Evolutionary conservation across 2,888 invertebrate species (phyloP).

Genomic region (Caenorhabditis afra): DNA sequence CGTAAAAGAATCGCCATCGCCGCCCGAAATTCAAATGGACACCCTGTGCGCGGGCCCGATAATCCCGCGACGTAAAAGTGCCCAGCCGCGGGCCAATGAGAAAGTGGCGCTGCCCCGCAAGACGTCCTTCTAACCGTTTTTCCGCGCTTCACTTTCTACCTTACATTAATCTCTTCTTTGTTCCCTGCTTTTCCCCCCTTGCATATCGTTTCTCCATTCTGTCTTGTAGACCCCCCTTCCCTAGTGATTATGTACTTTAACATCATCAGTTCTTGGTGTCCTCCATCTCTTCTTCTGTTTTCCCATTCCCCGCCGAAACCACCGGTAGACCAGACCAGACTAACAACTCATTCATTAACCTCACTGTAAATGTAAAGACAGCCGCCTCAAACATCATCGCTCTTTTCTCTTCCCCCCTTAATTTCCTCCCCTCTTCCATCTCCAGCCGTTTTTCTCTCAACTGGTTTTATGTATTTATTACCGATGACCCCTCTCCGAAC

Average conservation of each 20-base stretch:
- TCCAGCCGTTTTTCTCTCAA: slow-evolving; percentile 27
- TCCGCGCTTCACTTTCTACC: neutral
- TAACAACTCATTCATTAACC: slow-evolving; percentile 13
- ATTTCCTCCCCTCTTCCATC: slow-evolving; percentile 3
- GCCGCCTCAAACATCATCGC: slow-evolving; percentile 33
- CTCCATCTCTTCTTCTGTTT: neutral
- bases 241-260: slow-evolving; percentile 41
- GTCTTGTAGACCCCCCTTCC: slow-evolving; percentile 20
- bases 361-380: slow-evolving; percentile 9
- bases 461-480: slow-evolving; percentile 56
- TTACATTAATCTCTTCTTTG: neutral
- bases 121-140: slow-evolving; percentile 35
- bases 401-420: neutral
- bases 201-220: slow-evolving; percentile 25
- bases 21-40: slow-evolving; percentile 54
- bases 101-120: slow-evolving; percentile 57
- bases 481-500: slow-evolving; percentile 44
- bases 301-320: too few species aligned
- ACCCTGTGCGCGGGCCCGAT: slow-evolving; percentile 39
- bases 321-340: slow-evolving; percentile 23
- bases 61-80: slow-evolving; percentile 58
- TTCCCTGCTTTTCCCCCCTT: neutral
- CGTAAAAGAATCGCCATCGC: slow-evolving; percentile 49
- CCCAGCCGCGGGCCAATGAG: slow-evolving; percentile 53
- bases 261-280: slow-evolving; percentile 26